Evolutionary conservation across 2,797 vertebrate species (phyloP).

Genomic region (Psittacula echo): DNA sequence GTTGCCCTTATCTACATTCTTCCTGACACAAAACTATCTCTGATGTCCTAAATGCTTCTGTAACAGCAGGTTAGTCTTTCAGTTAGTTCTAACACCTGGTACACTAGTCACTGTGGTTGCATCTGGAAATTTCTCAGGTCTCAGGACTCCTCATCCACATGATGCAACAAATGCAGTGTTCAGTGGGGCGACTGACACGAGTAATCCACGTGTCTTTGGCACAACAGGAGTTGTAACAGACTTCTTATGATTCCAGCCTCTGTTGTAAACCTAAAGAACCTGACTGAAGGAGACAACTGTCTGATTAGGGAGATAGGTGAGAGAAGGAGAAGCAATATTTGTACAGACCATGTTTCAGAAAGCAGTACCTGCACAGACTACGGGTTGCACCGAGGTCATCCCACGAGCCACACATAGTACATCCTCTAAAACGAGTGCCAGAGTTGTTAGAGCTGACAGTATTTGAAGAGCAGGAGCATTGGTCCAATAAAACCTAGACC

Average conservation of each 20-base stretch:
- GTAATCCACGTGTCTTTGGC: not conserved
- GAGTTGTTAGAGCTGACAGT: not conserved
- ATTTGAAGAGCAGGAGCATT: not conserved
- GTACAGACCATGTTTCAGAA: not conserved
- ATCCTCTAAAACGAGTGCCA: not conserved
- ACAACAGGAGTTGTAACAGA: not conserved
- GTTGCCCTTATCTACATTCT: not conserved
- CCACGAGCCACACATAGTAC: accelerated
- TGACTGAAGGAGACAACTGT: not conserved
- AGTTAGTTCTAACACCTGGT: not conserved
- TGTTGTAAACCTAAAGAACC: not conserved
- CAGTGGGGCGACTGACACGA: not conserved
- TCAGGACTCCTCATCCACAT: not conserved
- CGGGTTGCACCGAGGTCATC: not conserved
- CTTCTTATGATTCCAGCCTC: not conserved
- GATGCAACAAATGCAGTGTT: not conserved
- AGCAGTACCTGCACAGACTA: not conserved
- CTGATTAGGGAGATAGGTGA: not conserved
- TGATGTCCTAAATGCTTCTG: not conserved
- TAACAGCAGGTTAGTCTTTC: not conserved
- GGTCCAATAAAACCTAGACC: not conserved
- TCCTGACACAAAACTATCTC: not conserved
- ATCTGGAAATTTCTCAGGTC: not conserved
- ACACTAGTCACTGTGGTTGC: no score
- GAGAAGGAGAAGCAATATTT: not conserved